Percentiles rank a stretch among this genome's conserved stretches.
These are phyloP conservation scores for Ametastegia equiseti DNA, from an alignment of 2,888 invertebrate species.

Conservation along the genomic window DNA sequence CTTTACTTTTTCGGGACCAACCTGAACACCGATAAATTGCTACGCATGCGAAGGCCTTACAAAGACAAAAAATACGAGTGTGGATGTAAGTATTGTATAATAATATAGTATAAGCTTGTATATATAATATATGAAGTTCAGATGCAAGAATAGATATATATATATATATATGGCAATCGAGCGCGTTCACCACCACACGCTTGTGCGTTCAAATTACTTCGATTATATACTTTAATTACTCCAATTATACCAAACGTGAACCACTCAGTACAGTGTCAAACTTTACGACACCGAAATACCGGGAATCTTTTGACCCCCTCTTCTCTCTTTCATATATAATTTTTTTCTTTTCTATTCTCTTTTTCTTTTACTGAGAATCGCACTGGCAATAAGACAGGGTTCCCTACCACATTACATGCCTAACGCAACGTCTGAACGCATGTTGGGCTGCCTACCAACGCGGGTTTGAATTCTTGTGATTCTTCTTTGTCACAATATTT, in stretches of 20 bases:
- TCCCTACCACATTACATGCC: not conserved
- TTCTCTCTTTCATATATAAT: no score
- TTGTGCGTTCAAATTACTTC: slow-evolving; percentile 38
- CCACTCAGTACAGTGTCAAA: slow-evolving; percentile 46
- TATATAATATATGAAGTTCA: not conserved
- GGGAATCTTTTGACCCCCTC: slow-evolving; percentile 30
- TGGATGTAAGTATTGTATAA: not conserved
- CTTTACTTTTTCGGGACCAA: slow-evolving; percentile 24
- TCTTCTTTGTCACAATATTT: not conserved
- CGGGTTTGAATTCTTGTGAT: not conserved
- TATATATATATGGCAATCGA: not conserved
- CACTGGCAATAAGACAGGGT: not conserved
- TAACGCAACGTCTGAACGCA: not conserved
- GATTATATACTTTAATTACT: slow-evolving; percentile 38
- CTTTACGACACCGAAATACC: slow-evolving; percentile 11
- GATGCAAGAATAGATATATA: slow-evolving; percentile 32
- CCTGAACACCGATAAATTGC: slow-evolving; percentile 12
- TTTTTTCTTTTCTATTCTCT: not conserved
- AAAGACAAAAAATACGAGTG: slow-evolving; percentile 35
- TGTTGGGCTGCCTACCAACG: slow-evolving; percentile 14
- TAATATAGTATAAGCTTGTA: not conserved
- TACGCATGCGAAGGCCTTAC: slow-evolving; percentile 50
- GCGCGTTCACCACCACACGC: slow-evolving; percentile 1
- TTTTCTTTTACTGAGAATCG: not conserved
- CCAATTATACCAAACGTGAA: slow-evolving; percentile 46